Base-by-base conservation (phyloP, 2,113 vertebrate species). In the Nothobranchius kuhntae region DNA sequence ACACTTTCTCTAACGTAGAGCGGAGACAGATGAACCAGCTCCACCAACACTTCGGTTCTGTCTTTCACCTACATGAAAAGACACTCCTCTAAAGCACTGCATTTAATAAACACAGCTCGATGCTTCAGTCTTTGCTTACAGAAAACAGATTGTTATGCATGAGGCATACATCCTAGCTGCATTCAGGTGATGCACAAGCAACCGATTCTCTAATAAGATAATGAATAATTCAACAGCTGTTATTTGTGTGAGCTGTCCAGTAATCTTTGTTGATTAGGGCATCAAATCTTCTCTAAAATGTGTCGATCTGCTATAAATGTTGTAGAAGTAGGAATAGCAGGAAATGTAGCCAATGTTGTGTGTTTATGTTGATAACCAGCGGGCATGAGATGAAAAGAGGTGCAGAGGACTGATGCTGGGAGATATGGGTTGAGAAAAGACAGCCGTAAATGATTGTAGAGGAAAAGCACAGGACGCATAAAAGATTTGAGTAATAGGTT, bases 381-480 rank as follows among this genome's bases (percentile, higher is more conserved):
- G 70, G 67, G 71, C 42, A 66, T 60, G 46, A 72, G 83, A 84
- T 81, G 85, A 84, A 64, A 83, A 61, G 53, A 68, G 71, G 72
- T 71, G 63, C 77, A 51, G 61, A 82, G 56, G 71, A 83, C 53
- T 61, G 73, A 84, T 81, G 70, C 10, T 48, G 50, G 61, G 44
- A 83, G 88, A 90, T 87, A 81, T 85, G 77, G 68, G 71, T 59
- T 77, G 67, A 82, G 80, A 75, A 64, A 71, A 65, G n/a, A 67
- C 57, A 53, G 35, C 58, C 63, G 58, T 50, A 64, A 56, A 77
- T 53, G 71, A 69, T 45, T 69, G 61, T 68, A 79, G 60, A 48
- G 48, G 65, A 50, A 44, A 36, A 30, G 26, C 53, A 24, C 30
- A 55, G 14, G 56, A 35, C 46, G 65, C 21, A 55, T 57, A 40